Percentiles rank a stretch among this genome's conserved stretches.
Conservation (phyloP, 2,888 invertebrate species). For the Incurvaria masculella region DNA sequence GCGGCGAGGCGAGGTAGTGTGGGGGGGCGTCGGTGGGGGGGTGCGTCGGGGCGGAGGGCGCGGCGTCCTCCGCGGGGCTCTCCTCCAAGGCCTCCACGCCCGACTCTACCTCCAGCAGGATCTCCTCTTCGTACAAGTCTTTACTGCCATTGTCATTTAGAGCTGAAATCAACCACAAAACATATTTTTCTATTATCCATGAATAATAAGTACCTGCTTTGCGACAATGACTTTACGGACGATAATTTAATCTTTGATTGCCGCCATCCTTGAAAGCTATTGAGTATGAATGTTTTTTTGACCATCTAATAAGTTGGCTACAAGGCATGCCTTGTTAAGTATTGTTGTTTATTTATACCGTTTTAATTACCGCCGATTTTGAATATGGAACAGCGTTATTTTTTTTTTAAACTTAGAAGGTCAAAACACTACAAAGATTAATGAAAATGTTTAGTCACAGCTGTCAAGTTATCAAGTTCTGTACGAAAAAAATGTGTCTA, state of each 20-base stretch:
- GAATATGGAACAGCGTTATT: no score
- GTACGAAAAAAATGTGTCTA: no score
- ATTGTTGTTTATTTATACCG: neutral
- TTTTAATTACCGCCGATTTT: no score
- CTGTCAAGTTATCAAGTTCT: no score
- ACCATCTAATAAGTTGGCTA: conserved; percentile 11
- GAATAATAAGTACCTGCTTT: no score
- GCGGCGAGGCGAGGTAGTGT: conserved; percentile 15
- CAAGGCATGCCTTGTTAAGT: neutral
- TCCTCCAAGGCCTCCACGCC: conserved; percentile 53
- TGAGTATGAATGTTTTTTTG: neutral
- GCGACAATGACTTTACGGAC: no score
- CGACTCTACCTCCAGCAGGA: conserved; percentile 44
- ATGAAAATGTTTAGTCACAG: no score
- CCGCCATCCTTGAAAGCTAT: neutral
- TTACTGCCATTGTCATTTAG: conserved; percentile 31
- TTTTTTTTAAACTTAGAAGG: no score
- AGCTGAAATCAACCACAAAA: conserved; percentile 21
- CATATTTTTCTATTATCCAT: no score
- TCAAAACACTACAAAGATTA: no score
- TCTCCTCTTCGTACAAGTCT: conserved; percentile 28
- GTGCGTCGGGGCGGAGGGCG: conserved; percentile 15
- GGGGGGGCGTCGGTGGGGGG: neutral
- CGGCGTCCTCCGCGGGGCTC: conserved; percentile 30
- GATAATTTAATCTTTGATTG: neutral